phyloP scores from a whole-genome alignment of 2,113 vertebrate genomes.

The Xenus cinereus region DNA sequence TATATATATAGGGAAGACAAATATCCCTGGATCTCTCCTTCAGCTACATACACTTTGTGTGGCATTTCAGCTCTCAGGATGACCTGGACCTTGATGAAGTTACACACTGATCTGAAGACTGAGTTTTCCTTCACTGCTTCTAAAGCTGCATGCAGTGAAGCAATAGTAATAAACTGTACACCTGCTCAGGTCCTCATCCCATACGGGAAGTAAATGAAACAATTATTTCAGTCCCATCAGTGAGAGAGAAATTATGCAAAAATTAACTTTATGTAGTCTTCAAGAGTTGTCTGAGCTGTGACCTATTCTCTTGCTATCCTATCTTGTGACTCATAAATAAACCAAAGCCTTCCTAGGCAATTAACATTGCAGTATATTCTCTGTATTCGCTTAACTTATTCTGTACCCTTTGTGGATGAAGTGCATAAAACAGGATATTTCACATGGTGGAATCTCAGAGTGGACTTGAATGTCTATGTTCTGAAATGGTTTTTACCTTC shows the following conservation, averaged over 20 bases:
- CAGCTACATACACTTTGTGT: rapidly evolving
- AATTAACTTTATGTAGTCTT: neutral
- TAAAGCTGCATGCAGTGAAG: neutral
- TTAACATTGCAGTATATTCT: neutral
- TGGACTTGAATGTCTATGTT: neutral
- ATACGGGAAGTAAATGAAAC: neutral
- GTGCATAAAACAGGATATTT: neutral
- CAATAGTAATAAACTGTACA: neutral
- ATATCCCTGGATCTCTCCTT: neutral
- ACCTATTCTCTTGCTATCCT: neutral
- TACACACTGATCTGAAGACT: neutral
- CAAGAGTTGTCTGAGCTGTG: neutral
- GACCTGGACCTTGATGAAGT: neutral
- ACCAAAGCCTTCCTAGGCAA: neutral
- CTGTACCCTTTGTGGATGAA: neutral
- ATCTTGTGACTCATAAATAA: neutral
- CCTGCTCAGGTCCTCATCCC: neutral
- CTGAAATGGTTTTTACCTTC: neutral
- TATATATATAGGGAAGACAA: neutral
- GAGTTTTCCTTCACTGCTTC: neutral
- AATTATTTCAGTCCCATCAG: neutral
- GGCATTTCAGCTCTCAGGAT: neutral
- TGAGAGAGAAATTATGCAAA: neutral
- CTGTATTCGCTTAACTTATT: neutral
- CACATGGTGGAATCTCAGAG: neutral